Evolutionary conservation across 2,113 vertebrate genomes (phyloP).

Genomic region (Cathartes aura): DNA sequence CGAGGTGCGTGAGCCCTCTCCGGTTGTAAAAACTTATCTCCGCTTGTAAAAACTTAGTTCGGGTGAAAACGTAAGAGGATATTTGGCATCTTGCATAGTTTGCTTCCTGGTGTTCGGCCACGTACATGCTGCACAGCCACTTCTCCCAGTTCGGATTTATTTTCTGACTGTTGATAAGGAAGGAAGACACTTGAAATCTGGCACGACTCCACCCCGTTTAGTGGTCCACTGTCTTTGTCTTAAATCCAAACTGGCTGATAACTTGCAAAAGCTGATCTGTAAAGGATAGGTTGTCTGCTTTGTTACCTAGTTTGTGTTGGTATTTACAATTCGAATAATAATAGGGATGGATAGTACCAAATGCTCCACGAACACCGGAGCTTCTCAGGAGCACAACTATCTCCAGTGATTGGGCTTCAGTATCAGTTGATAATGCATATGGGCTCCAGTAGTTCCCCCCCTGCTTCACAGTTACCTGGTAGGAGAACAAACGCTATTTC

Average conservation of each 20-base stretch:
- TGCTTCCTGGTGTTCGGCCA: background rate
- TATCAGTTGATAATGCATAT: background rate
- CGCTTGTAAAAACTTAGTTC: rapidly evolving
- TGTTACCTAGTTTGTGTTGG: background rate
- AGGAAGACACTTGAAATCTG: background rate
- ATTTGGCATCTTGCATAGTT: rapidly evolving
- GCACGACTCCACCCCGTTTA: rapidly evolving
- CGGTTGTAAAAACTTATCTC: rapidly evolving
- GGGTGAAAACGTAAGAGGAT: background rate
- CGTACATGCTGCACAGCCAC: background rate
- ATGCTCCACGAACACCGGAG: background rate
- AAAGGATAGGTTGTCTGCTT: background rate
- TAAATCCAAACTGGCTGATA: background rate
- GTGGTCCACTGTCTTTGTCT: background rate
- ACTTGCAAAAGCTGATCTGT: background rate
- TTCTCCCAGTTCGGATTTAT: background rate
- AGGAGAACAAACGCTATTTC: background rate
- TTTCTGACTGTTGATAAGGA: background rate
- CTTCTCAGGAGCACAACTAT: rapidly evolving
- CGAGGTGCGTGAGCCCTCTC: background rate
- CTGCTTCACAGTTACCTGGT: background rate
- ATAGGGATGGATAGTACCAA: background rate
- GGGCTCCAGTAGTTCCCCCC: background rate
- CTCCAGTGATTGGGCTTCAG: background rate
- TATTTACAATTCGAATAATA: background rate